A percentile compares a stretch with the other conserved stretches of the same genome.
phyloP scores from a whole-genome alignment of 2,888 invertebrate genomes.

The Plebejus argus region DNA sequence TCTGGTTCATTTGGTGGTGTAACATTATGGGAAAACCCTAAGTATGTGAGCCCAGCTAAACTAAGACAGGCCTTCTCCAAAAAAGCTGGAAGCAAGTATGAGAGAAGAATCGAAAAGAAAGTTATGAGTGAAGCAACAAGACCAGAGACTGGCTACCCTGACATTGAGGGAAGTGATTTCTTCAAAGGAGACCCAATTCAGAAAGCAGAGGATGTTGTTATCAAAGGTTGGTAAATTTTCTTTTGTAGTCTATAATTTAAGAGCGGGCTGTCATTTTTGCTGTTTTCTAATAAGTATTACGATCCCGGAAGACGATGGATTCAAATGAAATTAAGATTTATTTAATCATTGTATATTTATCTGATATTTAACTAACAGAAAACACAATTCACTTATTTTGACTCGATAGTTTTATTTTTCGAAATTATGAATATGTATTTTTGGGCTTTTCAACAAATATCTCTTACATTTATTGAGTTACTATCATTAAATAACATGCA shows the following conservation, averaged over 20 bases:
- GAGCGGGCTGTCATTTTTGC: no score
- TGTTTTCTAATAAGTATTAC: no score
- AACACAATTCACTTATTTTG: no score
- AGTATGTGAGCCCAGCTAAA: slow-evolving; percentile 94
- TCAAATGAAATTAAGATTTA: no score
- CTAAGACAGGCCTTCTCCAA: slow-evolving; percentile 86
- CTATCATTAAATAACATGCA: no score
- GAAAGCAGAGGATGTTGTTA: slow-evolving; percentile 77
- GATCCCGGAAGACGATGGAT: no score
- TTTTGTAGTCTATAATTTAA: not conserved
- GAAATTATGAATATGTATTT: no score
- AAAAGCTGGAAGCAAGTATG: slow-evolving; percentile 87
- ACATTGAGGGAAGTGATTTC: slow-evolving; percentile 87
- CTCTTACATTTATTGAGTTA: no score
- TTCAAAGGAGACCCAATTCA: slow-evolving; percentile 83
- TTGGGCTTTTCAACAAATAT: no score
- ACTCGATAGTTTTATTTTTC: no score
- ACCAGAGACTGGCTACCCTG: slow-evolving; percentile 86
- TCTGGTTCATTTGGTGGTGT: slow-evolving; percentile 96
- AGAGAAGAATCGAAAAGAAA: slow-evolving; percentile 90
- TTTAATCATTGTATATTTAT: no score
- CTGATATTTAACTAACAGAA: no score
- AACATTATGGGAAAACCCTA: slow-evolving; percentile 95
- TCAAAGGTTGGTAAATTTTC: slow-evolving; percentile 49
- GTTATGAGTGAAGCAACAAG: slow-evolving; percentile 86